Base-by-base conservation (phyloP, 2,888 invertebrate species). In the Hesperia comma region DNA sequence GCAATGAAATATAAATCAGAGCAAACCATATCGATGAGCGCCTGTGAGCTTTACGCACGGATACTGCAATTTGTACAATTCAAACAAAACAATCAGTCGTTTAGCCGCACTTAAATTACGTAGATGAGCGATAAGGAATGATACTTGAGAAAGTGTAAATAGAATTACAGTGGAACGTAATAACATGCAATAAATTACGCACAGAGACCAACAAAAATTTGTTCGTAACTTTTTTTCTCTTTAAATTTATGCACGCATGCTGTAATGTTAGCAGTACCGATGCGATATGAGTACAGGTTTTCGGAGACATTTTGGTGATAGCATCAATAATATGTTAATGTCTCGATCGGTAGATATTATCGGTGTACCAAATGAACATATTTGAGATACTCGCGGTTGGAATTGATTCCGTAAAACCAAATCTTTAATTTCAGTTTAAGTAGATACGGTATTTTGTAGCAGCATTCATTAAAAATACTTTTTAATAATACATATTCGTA, bases 1-100 rank as follows among this genome's bases (percentile, higher is more conserved):
- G 75, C 80, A 75, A 74, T 77, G 78, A 81, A 83, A 81, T 86
- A 89, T 92, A 90, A 92, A 92, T 92, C 91, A 90, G 90, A 73
- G 84, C 88, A 86, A 55, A 55, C 61, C 68, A 33, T 74, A 84
- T 85, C 85, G 83, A 79, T 76, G 79, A 79, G 82, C 74, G 81
- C 79, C 81, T 77, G 79, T 85, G 84, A 82, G 90, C 89, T 84
- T 90, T 79, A 79, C 78, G 75, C 82, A 74, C 80, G 84, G 86
- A 88, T 88, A 86, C 79, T 79, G 84, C 81, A 85, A 87, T 87
- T 85, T 78, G 78, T 77, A 70, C 70, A 60, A 71, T 70, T 70
- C 73, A 71, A 77, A 77, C 74, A 76, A 88, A 89, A 89, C 86
- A 89, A 87, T 88, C 87, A 87, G 81, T 79, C 70, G 76, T 79